Evolutionary conservation across 1,140 invertebrate genomes (phyloP), one percentile per base, ranked within the genome.

Genomic region (Nebria ingens): DNA sequence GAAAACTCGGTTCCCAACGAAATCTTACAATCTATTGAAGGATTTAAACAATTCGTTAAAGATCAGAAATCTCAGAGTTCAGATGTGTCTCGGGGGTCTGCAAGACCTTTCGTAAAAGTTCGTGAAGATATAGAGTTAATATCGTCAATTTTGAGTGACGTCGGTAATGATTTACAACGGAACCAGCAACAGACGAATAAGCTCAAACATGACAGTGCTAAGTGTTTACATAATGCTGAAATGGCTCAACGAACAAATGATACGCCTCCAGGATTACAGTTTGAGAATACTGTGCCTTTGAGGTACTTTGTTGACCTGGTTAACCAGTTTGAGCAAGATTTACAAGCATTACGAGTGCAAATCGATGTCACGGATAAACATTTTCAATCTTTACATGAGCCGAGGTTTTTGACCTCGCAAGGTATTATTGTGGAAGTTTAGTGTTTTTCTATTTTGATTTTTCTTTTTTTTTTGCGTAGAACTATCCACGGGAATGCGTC

Each of bases 41-140:
- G 73, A 20, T 79, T 77, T 59, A 93, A 91, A 63, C 82, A 83
- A 54, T 85, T 85, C 73, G 85, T 92, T 0, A 91, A 91, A 73
- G 81, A 84, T 53, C 87, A 92, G 66, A 93, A 93, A 70, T 74
- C 76, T 0, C 73, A 87, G 6, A 85, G 86, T 59, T 91, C 91
- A 1, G 88, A 91, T 61, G 85, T 93, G 52, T 83, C 88, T 54
- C 73, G 89, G 51, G 77, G 63, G 58, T 69, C 66, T 2, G 59
- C 65, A 2, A 65, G 65, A 55, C 65, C 67, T 51, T 68, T 67
- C 54, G 56, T 59, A 25, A 65, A 63, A 56, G 65, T 71, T 12
- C 63, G 66, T 56, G 52, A 54, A n/a, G 64, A 71, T 56, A 63
- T 69, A 54, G 64, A 64, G 55, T 52, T 55, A 21, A 42, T 76